Evolutionary conservation across 2,888 invertebrate genomes (phyloP), one percentile per base, ranked within the genome.

Genomic region (Malthinus seriepunctatus): DNA sequence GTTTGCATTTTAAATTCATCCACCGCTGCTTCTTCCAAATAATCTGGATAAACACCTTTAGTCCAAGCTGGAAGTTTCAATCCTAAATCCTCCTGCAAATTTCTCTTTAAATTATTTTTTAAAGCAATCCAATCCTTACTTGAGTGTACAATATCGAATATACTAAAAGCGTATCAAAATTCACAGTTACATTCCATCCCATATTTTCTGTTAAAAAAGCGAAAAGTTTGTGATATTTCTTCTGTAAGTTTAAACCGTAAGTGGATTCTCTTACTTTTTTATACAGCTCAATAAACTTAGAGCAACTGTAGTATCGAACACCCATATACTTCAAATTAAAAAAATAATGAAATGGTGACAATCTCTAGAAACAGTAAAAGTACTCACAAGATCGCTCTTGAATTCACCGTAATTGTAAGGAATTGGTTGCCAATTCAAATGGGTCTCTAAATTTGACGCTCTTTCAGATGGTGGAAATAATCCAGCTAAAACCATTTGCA

Each of bases 401-500:
- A n/a, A 10, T 2, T 42, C n/a, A 1, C 11, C 12, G 32, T 70
- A 71, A 44, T 69, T 67, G 37, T 69, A 72, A 7, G 73, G 69
- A 34, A 74, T 70, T 1, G 73, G 73, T 55, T 72, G 73, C 74
- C 74, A 74, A 8, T 66, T 65, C 5, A 74, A 39, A 6, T 61
- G 35, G n/a, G 76, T 69, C 67, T 84, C 83, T 86, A 86, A 86
- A 58, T 81, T 78, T 70, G 83, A 79, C 15, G 78, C 68, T 4
- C 80, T 79, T 4, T 72, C 72, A 0, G 86, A 50, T 0, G 88
- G 87, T 47, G 86, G 86, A 78, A 85, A 90, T 51, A 91, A 74
- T 9, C 87, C 88, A 12, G 89, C 87, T 59, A 89, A 76, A 44
- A 88, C 83, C 14, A 86, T 79, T 66, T 86, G 81, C 37, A 88